phyloP scores from a whole-genome alignment of 1,140 invertebrate species.

The Euura saliciscinereae region DNA sequence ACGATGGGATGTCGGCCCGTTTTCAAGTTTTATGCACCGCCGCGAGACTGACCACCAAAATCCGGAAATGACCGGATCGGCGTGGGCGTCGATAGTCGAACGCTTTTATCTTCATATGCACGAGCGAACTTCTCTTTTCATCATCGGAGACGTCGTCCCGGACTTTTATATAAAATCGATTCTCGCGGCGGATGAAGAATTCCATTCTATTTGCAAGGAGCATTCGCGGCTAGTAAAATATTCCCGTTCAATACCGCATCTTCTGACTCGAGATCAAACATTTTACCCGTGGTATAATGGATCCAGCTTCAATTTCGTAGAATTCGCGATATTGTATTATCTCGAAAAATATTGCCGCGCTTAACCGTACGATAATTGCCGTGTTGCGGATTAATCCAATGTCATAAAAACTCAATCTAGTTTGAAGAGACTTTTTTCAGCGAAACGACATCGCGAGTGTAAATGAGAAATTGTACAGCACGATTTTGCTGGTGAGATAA shows the following conservation, averaged over 20 bases:
- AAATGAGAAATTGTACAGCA: not conserved
- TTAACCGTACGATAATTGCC: not conserved
- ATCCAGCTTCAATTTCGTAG: not conserved
- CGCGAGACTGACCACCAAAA: not conserved
- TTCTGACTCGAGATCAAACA: not conserved
- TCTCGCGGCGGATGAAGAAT: no score
- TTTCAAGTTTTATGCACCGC: not conserved
- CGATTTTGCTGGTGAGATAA: not conserved
- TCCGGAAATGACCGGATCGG: not conserved
- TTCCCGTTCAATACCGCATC: no score
- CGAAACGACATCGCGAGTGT: not conserved
- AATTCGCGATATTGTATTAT: not conserved
- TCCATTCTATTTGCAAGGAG: no score
- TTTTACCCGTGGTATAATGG: not conserved
- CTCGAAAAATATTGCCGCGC: not conserved
- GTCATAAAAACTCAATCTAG: not conserved
- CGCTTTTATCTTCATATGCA: not conserved
- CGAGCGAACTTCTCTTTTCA: not conserved
- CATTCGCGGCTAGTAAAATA: no score
- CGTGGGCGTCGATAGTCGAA: not conserved
- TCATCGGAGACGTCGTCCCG: not conserved
- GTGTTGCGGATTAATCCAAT: not conserved
- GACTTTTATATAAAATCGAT: no score
- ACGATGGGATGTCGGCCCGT: not conserved
- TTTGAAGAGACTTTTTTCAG: not conserved